Conservation (phyloP, 2,797 vertebrate species). For the Hephaestus fuliginosus region DNA sequence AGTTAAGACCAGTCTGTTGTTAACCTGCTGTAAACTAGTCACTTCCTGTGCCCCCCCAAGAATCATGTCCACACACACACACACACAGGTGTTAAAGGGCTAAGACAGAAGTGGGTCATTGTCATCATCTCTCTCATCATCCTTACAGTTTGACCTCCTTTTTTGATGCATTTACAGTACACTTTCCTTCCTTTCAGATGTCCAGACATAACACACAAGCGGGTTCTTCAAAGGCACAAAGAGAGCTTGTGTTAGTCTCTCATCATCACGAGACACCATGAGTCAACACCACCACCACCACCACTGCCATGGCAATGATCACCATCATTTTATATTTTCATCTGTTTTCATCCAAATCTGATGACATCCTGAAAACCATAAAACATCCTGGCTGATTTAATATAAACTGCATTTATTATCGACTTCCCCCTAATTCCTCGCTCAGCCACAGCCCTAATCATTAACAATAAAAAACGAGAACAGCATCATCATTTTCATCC, state of each 20-base stretch:
- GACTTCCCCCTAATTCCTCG: neutral
- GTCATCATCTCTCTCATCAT: neutral
- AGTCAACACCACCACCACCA: constrained; percentile 35
- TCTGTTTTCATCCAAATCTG: neutral
- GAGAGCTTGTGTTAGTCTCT: neutral
- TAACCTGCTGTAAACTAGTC: constrained; percentile 65
- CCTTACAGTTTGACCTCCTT: neutral
- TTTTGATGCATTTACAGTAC: neutral
- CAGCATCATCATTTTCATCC: constrained; percentile 1
- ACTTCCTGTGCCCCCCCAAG: constrained; percentile 46
- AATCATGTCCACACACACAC: neutral
- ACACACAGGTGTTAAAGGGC: neutral
- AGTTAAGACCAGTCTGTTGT: constrained; percentile 65
- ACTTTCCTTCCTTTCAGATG: neutral
- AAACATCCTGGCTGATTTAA: neutral
- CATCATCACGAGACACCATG: constrained; percentile 17
- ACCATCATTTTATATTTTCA: neutral
- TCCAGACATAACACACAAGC: neutral
- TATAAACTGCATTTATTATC: neutral
- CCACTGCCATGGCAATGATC: neutral
- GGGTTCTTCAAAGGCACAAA: constrained; percentile 9
- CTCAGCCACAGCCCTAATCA: neutral
- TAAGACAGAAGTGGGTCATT: neutral
- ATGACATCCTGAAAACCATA: neutral
- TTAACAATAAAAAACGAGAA: neutral